Conservation (phyloP, 2,797 vertebrate genomes). For the Girardinus metallicus region DNA sequence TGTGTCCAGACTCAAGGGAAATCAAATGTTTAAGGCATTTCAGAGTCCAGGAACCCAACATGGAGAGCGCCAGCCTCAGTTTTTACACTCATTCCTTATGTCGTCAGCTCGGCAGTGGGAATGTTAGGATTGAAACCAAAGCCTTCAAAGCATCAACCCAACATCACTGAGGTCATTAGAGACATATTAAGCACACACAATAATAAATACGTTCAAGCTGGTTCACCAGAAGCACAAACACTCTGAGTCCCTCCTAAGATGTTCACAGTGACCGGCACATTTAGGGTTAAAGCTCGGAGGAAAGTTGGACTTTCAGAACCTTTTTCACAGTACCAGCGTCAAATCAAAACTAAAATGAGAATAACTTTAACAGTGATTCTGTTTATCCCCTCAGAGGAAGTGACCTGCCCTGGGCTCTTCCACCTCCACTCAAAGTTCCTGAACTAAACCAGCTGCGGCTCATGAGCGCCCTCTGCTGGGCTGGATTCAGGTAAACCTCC, state of each 20-base stretch:
- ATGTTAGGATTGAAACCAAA: background rate
- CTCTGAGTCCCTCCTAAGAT: background rate
- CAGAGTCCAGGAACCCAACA: background rate
- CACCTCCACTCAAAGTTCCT: background rate
- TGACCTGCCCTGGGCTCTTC: background rate
- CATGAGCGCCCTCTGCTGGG: background rate
- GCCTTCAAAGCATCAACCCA: background rate
- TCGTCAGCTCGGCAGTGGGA: background rate
- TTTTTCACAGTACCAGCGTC: conserved; percentile 1
- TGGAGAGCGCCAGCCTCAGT: background rate
- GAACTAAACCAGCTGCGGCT: background rate
- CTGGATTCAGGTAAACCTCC: background rate
- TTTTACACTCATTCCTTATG: background rate
- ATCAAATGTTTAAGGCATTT: background rate
- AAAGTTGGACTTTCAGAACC: background rate
- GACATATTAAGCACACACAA: conserved; percentile 18
- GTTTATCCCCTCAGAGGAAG: background rate
- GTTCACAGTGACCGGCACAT: background rate
- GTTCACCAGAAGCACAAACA: conserved; percentile 2
- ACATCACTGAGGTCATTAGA: conserved; percentile 5
- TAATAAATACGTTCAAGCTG: conserved; percentile 20
- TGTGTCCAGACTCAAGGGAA: background rate
- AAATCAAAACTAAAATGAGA: background rate
- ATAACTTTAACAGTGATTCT: background rate
- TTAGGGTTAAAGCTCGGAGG: background rate